Conservation (phyloP, 2,888 invertebrate genomes). For the Cryptocephalus primarius region DNA sequence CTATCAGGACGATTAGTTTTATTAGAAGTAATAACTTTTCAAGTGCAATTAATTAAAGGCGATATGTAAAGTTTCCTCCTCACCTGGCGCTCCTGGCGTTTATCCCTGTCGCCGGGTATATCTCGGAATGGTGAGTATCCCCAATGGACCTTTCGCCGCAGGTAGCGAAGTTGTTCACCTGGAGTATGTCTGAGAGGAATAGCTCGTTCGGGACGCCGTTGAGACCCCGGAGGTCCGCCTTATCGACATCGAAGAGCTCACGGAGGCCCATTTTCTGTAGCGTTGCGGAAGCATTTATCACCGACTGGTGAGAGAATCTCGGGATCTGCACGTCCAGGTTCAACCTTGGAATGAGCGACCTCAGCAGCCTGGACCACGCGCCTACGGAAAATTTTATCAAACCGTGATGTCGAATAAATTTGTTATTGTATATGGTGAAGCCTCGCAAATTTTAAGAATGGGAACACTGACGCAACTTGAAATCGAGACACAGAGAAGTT, state of each 20-base stretch:
- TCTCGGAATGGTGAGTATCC: slow-evolving; percentile 69
- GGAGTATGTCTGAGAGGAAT: slow-evolving; percentile 73
- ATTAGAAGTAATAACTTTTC: too few species aligned
- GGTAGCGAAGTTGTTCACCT: slow-evolving; percentile 73
- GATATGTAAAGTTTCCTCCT: neutral
- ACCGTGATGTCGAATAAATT: neutral
- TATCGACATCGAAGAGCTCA: slow-evolving; percentile 62
- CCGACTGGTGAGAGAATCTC: slow-evolving; percentile 69
- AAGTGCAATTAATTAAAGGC: too few species aligned
- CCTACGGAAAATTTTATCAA: slow-evolving; percentile 22
- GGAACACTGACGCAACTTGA: too few species aligned
- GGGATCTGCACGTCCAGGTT: slow-evolving; percentile 77
- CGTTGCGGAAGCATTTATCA: slow-evolving; percentile 69
- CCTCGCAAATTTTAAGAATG: neutral
- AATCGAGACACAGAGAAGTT: too few species aligned
- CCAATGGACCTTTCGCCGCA: slow-evolving; percentile 65
- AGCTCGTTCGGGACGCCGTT: slow-evolving; percentile 72
- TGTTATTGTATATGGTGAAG: neutral
- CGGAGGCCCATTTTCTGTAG: slow-evolving; percentile 71
- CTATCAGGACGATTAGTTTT: too few species aligned
- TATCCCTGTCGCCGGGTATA: slow-evolving; percentile 60
- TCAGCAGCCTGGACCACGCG: slow-evolving; percentile 62
- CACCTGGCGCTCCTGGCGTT: slow-evolving; percentile 3
- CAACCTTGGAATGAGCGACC: slow-evolving; percentile 61
- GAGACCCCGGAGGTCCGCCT: slow-evolving; percentile 72